Evolutionary conservation across 2,113 vertebrate species (phyloP).

Genomic region (Pipra filicauda): DNA sequence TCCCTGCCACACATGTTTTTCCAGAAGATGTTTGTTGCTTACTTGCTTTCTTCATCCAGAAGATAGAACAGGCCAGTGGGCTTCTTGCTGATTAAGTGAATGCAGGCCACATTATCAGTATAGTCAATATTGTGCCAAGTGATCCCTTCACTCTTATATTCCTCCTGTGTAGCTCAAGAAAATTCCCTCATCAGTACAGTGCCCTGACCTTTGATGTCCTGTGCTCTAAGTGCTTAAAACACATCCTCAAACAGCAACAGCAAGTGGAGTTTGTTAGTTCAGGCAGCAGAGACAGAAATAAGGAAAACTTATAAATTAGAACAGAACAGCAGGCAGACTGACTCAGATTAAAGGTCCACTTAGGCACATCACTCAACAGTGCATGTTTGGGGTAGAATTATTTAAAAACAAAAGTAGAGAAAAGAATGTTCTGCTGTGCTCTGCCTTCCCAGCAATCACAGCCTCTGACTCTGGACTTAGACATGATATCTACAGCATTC

Average conservation of each 20-base stretch:
- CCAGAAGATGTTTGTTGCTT: conserved; percentile 49
- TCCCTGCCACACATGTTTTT: neutral
- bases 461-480: neutral
- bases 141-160: conserved; percentile 95
- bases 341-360: neutral
- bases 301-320: neutral
- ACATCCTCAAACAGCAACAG: neutral
- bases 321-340: neutral
- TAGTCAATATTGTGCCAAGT: conserved; percentile 98
- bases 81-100: conserved; percentile 97
- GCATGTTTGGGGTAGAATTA: neutral
- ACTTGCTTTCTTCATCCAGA: conserved; percentile 99
- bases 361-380: neutral
- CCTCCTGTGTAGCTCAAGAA: conserved; percentile 82
- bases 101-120: conserved; percentile 96
- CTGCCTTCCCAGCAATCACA: neutral
- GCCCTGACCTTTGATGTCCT: neutral
- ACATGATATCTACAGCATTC: neutral
- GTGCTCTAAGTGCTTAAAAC: neutral
- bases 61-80: conserved; percentile 95
- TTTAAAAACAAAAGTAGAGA: neutral
- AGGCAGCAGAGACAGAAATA: conserved; percentile 15
- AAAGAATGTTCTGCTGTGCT: neutral
- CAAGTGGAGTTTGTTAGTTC: conserved; percentile 22
- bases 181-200: conserved; percentile 38